These are phyloP conservation scores for Colaptes auratus DNA, from an alignment of 2,113 vertebrate genomes.

Conservation along the genomic window DNA sequence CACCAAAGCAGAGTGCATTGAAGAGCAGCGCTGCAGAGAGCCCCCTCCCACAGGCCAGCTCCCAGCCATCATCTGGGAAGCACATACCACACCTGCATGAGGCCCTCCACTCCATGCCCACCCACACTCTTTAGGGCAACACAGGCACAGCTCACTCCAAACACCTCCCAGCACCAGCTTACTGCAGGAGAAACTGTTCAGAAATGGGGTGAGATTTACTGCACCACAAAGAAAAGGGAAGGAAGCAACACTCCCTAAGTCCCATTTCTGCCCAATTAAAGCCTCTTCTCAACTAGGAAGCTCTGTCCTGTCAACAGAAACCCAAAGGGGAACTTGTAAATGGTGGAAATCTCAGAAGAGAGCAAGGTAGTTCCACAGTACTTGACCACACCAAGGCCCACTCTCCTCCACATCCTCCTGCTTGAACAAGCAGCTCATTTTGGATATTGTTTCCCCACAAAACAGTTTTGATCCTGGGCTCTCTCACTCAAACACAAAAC, in stretches of 20 bases:
- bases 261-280: not conserved
- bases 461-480: not conserved
- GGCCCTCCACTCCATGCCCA: not conserved
- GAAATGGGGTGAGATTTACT: not conserved
- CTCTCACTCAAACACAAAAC: not conserved
- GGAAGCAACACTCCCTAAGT: not conserved
- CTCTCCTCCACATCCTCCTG: not conserved
- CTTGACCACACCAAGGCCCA: not conserved
- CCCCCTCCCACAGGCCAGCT: not conserved
- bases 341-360: not conserved
- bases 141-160: not conserved
- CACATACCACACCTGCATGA: not conserved
- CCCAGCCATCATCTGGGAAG: not conserved
- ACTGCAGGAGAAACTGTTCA: not conserved
- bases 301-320: not conserved
- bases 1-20: rapidly evolving
- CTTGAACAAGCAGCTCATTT: not conserved
- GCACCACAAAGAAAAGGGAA: not conserved
- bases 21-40: not conserved
- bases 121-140: not conserved
- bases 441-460: not conserved
- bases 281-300: not conserved
- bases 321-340: not conserved
- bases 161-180: not conserved
- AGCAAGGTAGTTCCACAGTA: not conserved